These are phyloP conservation scores for Micrastur ruficollis DNA, from an alignment of 2,797 vertebrate species.

Conservation along the genomic window DNA sequence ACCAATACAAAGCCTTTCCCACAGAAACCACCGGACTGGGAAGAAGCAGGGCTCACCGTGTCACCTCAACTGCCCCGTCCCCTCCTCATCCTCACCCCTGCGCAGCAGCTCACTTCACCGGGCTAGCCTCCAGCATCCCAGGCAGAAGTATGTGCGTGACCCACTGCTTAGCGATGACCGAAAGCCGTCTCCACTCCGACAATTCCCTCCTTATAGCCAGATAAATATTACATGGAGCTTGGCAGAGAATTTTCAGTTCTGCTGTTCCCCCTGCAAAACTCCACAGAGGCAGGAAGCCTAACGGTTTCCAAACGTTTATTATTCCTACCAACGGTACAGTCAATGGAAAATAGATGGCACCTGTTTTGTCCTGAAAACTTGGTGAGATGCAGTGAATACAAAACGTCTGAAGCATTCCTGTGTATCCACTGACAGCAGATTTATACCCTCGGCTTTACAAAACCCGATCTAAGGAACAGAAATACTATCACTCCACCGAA, in stretches of 20 bases:
- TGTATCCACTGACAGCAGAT: neutral
- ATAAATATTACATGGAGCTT: neutral
- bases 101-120: neutral
- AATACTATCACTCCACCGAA: neutral
- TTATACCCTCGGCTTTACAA: neutral
- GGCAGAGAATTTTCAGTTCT: neutral
- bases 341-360: neutral
- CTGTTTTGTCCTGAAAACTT: neutral
- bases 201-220: neutral
- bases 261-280: neutral
- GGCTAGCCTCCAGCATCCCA: rapidly evolving
- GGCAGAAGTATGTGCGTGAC: neutral
- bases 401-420: neutral
- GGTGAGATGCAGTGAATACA: neutral
- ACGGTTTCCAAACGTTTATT: neutral
- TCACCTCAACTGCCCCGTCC: neutral
- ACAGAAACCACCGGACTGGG: neutral
- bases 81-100: neutral
- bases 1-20: neutral
- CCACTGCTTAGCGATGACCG: neutral
- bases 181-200: neutral
- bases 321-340: neutral
- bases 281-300: neutral
- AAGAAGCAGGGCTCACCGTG: neutral
- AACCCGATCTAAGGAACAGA: neutral